Percentiles rank a stretch among this genome's conserved stretches.
phyloP scores from a whole-genome alignment of 1,140 invertebrate genomes.

The Drosophila varians region DNA sequence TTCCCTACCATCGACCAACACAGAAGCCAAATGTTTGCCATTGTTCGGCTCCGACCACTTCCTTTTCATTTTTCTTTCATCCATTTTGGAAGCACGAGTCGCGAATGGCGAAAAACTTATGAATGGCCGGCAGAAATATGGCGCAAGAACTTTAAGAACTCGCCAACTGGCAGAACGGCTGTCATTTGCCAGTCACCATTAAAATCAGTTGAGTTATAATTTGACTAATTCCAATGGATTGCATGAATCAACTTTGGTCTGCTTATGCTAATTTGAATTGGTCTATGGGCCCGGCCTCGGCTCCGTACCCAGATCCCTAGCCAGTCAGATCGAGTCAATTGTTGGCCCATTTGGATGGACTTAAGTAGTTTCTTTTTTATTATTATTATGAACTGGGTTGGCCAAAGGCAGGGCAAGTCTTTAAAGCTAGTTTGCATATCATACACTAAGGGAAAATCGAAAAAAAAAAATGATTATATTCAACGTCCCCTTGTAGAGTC shows the following conservation, averaged over 20 bases:
- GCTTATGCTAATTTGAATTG: conserved; percentile 71
- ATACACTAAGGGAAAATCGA: neutral
- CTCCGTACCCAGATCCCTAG: too few species aligned
- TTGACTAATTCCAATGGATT: conserved; percentile 72
- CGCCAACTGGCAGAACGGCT: conserved; percentile 3
- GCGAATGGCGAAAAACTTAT: conserved; percentile 39
- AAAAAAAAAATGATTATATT: too few species aligned
- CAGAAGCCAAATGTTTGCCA: conserved; percentile 38
- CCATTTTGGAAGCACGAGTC: conserved; percentile 22
- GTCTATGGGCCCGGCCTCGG: conserved; percentile 13
- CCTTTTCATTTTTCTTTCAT: conserved; percentile 20
- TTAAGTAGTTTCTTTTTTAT: conserved; percentile 58
- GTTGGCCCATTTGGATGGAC: conserved; percentile 59
- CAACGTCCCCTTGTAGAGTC: neutral
- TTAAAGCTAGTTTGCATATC: conserved; percentile 46
- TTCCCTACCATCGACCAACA: conserved; percentile 29
- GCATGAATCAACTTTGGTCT: conserved; percentile 63
- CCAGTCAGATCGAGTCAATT: conserved; percentile 42
- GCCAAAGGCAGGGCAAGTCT: conserved; percentile 37
- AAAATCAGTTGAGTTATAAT: conserved; percentile 70
- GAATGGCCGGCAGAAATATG: conserved; percentile 29
- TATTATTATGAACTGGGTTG: conserved; percentile 55
- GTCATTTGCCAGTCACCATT: conserved; percentile 44
- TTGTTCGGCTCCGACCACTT: conserved; percentile 36
- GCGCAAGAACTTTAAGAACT: conserved; percentile 14